phyloP scores from a whole-genome alignment of 2,888 invertebrate genomes.

The Hymenopus coronatus region DNA sequence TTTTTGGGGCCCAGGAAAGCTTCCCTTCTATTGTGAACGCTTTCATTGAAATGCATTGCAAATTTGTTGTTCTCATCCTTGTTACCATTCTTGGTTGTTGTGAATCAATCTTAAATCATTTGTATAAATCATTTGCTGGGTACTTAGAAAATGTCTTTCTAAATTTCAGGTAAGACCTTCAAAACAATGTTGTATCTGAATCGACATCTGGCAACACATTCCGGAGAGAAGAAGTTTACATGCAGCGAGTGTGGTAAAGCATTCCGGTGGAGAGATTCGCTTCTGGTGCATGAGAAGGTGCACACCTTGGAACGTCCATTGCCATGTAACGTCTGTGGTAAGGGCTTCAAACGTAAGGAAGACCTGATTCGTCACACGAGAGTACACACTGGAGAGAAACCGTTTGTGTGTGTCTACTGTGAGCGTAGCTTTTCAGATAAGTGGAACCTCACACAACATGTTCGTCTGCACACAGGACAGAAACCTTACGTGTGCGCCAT shows the following conservation, averaged over 20 bases:
- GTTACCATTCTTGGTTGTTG: no score
- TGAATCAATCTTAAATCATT: no score
- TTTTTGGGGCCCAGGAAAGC: no score
- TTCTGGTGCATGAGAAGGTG: conserved; percentile 7
- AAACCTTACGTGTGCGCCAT: conserved; percentile 18
- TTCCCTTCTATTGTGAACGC: no score
- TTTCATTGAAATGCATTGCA: no score
- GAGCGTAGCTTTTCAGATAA: conserved; percentile 14
- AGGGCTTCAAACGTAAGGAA: conserved; percentile 18
- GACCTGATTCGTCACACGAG: conserved; percentile 15
- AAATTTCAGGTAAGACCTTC: conserved; percentile 16
- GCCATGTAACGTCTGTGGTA: conserved; percentile 1
- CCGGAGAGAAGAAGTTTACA: neutral
- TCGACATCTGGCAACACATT: conserved; percentile 12
- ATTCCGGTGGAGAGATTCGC: conserved; percentile 6
- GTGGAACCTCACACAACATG: conserved; percentile 23
- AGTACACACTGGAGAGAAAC: conserved; percentile 21
- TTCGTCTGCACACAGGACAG: conserved; percentile 20
- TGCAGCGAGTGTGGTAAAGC: conserved; percentile 16
- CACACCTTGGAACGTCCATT: conserved; percentile 13
- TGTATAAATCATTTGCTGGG: no score
- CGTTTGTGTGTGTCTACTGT: conserved; percentile 14
- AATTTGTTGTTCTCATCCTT: no score
- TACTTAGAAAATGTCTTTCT: neutral
- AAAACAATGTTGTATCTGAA: conserved; percentile 14